phyloP scores from a whole-genome alignment of 2,113 vertebrate species.

The Oncorhynchus gorbuscha region DNA sequence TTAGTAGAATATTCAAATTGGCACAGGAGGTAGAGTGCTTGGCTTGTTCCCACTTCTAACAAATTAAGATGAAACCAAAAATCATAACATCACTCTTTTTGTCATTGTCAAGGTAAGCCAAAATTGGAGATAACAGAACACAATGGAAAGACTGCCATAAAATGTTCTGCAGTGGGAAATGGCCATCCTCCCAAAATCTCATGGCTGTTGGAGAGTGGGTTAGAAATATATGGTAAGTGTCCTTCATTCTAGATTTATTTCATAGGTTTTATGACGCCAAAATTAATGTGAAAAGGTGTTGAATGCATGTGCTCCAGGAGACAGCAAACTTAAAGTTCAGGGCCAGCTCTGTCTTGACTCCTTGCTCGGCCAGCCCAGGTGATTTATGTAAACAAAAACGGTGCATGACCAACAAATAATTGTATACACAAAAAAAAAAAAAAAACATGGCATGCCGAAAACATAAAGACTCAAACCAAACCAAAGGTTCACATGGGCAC shows the following conservation, averaged over 20 bases:
- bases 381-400: no score
- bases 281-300: no score
- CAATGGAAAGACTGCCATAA: conserved; percentile 39
- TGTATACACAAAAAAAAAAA: no score
- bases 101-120: conserved; percentile 44
- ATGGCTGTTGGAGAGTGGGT: conserved; percentile 56
- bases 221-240: conserved; percentile 66
- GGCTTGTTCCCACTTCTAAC: background rate
- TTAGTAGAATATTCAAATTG: background rate
- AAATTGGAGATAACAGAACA: conserved; percentile 43
- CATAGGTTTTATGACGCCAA: no score
- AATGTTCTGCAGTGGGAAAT: conserved; percentile 64
- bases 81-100: background rate
- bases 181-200: conserved; percentile 53
- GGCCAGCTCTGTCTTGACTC: no score
- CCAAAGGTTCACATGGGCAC: no score
- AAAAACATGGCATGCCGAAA: no score
- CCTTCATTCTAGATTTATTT: background rate
- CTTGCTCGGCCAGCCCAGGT: no score
- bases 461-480: no score
- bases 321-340: no score
- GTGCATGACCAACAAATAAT: no score
- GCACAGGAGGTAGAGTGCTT: background rate
- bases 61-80: background rate
- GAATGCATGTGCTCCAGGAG: no score